Base-by-base conservation (phyloP, 2,113 vertebrate genomes). In the Callionymus lyra region DNA sequence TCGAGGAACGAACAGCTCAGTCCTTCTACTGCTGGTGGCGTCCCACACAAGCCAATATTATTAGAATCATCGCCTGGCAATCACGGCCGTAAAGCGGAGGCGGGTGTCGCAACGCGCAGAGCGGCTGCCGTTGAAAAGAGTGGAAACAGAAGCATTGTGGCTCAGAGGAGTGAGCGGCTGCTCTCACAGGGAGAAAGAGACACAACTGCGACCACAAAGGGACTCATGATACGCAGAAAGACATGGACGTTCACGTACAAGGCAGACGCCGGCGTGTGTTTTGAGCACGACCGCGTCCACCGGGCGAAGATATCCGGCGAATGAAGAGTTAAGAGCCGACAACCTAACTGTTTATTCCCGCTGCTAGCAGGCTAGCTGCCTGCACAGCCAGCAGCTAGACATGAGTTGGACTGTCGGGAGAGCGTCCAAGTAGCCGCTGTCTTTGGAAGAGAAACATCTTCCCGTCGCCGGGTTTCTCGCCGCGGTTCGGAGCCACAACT, bases 321-420 rank as follows among this genome's bases (percentile, higher is more conserved):
- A 65, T 15, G 66, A 82, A 70, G 81, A 82, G 76, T 86, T 84
- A 73, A 76, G 59, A 65, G 31, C 49, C 63, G 67, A 58, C 57
- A 74, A 65, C 76, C 42, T 62, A 80, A 81, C 59, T 81, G 81
- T 79, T 82, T 80, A 77, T 83, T 70, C 36, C 69, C 27, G 59
- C 51, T 63, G 83, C 80, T 85, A 84, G 74, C 80, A 74, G 77
- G 79, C 82, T 83, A 81, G 68, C 82, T 59, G 70, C 79, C 82
- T 80, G 72, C 16, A 58, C 50, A 51, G 60, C 63, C 42, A 27
- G 36, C 63, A 64, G 72, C 65, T 57, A 50, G 55, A 63, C 31
- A 64, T 56, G 76, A 74, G 68, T 81, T 67, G 38, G 59, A 52
- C n/a, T 62, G 49, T 69, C 46, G 36, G 58, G 42, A 60, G 36